Evolutionary conservation across 2,888 invertebrate genomes (phyloP), one percentile per base, ranked within the genome.

Genomic region (Latrodectus hesperus): DNA sequence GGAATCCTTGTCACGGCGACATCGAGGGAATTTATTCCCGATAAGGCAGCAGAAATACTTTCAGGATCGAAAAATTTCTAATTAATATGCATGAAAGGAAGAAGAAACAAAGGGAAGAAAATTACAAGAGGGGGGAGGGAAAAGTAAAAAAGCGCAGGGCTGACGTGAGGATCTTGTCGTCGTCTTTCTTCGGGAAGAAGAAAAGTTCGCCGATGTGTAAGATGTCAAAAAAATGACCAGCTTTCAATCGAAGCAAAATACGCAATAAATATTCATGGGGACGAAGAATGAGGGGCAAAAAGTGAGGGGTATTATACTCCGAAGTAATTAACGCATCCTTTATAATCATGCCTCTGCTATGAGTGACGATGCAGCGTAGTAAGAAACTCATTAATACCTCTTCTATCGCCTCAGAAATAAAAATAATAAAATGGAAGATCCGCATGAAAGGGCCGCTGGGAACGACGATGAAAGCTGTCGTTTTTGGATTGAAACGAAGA

Each of bases 211-310:
- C 38, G 4, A 38, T 38, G 38, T 38, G 38, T 38, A 38, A 38
- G 38, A 38, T 3, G 38, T 38, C 38, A 38, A 38, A 38, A 38
- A 38, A 38, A 38, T 38, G 38, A 38, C 38, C 6, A 38, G 38
- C 38, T 38, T 38, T 38, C 38, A 38, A 38, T 38, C 38, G 38
- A 38, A 38, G 38, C 38, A 38, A 77, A 77, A 68, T 77, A 77
- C 67, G 77, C 68, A 77, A 68, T 77, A 77, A 77, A 77, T 77
- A 77, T 77, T 77, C 77, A 68, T 68, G 68, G 9, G 53, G 51
- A 67, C 22, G 2, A 4, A 4, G 38, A 26, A 10, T 9, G 12
- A 22, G 55, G 16, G 60, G 60, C 11, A 16, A 60, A 60, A 60
- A 60, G n/a, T 16, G 60, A 60, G 60, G 22, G 60, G 60, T 12